Evolutionary conservation across 2,113 vertebrate genomes (phyloP), one percentile per base, ranked within the genome.

Genomic region (Centropristis striata): DNA sequence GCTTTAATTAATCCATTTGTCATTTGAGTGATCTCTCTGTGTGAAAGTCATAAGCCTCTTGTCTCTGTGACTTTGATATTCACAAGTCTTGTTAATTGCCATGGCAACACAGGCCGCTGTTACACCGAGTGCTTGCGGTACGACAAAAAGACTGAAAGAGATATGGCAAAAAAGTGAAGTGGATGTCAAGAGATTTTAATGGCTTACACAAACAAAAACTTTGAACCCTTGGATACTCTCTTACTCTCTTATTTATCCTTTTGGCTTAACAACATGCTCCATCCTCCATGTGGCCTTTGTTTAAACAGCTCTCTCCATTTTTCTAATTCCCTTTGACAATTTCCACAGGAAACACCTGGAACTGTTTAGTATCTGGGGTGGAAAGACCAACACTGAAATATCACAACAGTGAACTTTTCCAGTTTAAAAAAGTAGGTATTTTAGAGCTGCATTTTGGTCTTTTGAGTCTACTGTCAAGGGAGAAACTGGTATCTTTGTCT

Each of bases 1-100:
- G 71, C 80, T 87, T 91, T 87, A 84, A 88, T 90, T 81, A 87
- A 92, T 85, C 81, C 74, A 85, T 90, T 87, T 92, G 86, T 90
- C 83, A 85, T 79, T 44, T 77, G 75, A 81, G 75, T 85, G 81
- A 91, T 86, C 84, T 86, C 77, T 61, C 49, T 67, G 63, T 84
- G 78, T 90, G 81, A 87, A 87, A 89, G 88, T 86, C 73, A 83
- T 79, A 84, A 83, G 75, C 88, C 74, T 83, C 84, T 79, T 79
- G 82, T 83, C 72, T 84, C 58, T 37, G 54, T 85, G 82, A 83
- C 85, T 88, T 87, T 90, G 81, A 85, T 90, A 86, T 83, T 88
- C 77, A 83, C 80, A 83, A 83, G 66, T 76, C 72, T 75, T 64
- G 65, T 88, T 90, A 90, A 90, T 86, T 84, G 41, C 78, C 63